phyloP scores from a whole-genome alignment of 2,888 invertebrate genomes.

The Incurvaria masculella region DNA sequence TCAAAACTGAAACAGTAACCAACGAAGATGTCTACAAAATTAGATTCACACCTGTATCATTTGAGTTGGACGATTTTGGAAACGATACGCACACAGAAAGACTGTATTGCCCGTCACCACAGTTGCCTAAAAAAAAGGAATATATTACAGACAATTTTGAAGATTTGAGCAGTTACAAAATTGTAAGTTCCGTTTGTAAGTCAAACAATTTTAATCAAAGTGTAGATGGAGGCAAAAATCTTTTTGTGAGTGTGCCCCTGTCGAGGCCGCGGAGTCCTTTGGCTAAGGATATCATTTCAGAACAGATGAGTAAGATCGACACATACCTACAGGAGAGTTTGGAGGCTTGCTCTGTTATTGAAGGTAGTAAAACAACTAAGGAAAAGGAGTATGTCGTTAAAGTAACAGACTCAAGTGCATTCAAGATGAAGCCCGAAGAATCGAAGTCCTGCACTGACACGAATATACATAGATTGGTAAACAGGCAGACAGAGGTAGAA shows the following conservation, averaged over 20 bases:
- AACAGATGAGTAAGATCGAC: conserved; percentile 43
- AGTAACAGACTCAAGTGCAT: conserved; percentile 1
- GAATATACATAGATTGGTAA: not conserved
- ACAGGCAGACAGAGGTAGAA: not conserved
- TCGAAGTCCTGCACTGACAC: not conserved
- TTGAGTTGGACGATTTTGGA: conserved; percentile 28
- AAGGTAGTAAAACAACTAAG: conserved; percentile 18
- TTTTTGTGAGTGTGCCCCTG: conserved; percentile 16
- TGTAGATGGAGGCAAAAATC: conserved; percentile 5
- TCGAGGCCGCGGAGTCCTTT: conserved; percentile 33
- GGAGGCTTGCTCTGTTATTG: conserved; percentile 28
- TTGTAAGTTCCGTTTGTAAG: conserved; percentile 41
- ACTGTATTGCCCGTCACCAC: conserved; percentile 27
- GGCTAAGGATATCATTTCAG: conserved; percentile 35
- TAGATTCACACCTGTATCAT: conserved; percentile 42
- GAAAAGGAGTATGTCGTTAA: conserved; percentile 13
- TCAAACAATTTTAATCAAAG: conserved; percentile 27
- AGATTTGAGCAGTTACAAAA: conserved; percentile 48
- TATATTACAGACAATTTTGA: conserved; percentile 37
- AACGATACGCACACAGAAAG: conserved; percentile 18
- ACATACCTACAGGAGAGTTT: conserved; percentile 44
- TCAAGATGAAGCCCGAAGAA: not conserved
- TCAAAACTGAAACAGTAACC: conserved; percentile 46
- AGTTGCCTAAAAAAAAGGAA: conserved; percentile 19
- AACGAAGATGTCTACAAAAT: conserved; percentile 47